Conservation (phyloP, 1,140 invertebrate species). For the Trichonephila clavata region DNA sequence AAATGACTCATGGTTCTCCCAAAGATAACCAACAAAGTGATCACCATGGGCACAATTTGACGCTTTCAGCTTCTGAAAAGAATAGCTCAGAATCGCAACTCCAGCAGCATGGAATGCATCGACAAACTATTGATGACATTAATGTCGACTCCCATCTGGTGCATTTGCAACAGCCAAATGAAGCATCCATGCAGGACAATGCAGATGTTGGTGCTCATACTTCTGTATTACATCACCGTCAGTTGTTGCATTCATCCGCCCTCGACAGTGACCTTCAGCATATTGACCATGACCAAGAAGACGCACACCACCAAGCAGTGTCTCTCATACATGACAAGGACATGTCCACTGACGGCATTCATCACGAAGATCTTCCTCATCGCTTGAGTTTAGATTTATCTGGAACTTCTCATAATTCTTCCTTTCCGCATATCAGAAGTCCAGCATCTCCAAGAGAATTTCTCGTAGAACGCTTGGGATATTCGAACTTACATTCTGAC, state of each 20-base stretch:
- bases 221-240: slow-evolving; percentile 43
- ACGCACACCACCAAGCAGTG: not conserved
- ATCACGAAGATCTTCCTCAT: slow-evolving; percentile 50
- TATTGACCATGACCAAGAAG: slow-evolving; percentile 21
- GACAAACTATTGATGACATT: slow-evolving; percentile 28
- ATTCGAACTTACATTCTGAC: slow-evolving; percentile 30
- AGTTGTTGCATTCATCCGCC: slow-evolving; percentile 2
- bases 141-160: slow-evolving; percentile 32
- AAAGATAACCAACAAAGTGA: not conserved
- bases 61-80: not conserved
- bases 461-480: slow-evolving; percentile 25
- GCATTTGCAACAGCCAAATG: slow-evolving; percentile 36
- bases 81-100: not conserved
- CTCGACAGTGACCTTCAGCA: slow-evolving; percentile 33
- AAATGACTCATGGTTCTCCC: slow-evolving; percentile 4
- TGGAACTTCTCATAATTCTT: slow-evolving; percentile 10
- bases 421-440: slow-evolving; percentile 72
- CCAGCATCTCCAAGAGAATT: slow-evolving; percentile 58
- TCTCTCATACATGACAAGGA: slow-evolving; percentile 35
- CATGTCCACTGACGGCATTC: slow-evolving; percentile 30
- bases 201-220: slow-evolving; percentile 15
- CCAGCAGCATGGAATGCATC: not conserved
- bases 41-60: not conserved
- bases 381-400: slow-evolving; percentile 59
- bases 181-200: not conserved